Evolutionary conservation across 1,140 invertebrate genomes (phyloP), one percentile per base, ranked within the genome.

Genomic region (Holcopasites calliopsidis): DNA sequence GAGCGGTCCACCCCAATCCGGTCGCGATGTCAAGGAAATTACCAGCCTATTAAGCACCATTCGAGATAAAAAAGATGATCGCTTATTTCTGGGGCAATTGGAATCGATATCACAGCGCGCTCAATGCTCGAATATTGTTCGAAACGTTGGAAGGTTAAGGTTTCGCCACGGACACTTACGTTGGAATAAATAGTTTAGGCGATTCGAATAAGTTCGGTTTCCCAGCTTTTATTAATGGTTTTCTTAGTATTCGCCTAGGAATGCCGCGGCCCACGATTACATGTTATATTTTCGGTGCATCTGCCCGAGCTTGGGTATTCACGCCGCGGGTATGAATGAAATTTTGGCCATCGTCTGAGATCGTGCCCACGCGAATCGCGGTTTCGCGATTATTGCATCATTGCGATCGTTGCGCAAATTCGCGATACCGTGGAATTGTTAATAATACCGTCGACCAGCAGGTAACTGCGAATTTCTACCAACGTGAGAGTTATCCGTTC

Each of bases 311-410:
- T 11, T 18, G 23, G 16, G 16, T 74, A 66, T 74, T 74, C 66
- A 18, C 38, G 62, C 16, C 7, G 0, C 23, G 21, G n/a, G 7
- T 68, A 49, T 82, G 80, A 82, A 82, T 82, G 80, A 82, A 82
- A 78, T 49, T 82, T 65, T 82, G 80, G 75, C 79, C 11, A 26
- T 70, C 21, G 42, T 26, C 33, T 38, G 18, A 1, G 10, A 16
- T 49, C 18, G 54, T 23, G 52, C 72, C 66, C 72, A 82, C 74
- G 79, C 80, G 21, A 38, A 8, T 42, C 60, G 26, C 26, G 11
- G n/a, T n/a, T n/a, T n/a, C n/a, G n/a, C n/a, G n/a, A n/a, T n/a
- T n/a, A n/a, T n/a, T n/a, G n/a, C n/a, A n/a, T n/a, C n/a, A n/a
- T n/a, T n/a, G n/a, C n/a, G n/a, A n/a, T n/a, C n/a, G n/a, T n/a